Base-by-base conservation (phyloP, 2,113 vertebrate species). In the Notiomystis cincta region DNA sequence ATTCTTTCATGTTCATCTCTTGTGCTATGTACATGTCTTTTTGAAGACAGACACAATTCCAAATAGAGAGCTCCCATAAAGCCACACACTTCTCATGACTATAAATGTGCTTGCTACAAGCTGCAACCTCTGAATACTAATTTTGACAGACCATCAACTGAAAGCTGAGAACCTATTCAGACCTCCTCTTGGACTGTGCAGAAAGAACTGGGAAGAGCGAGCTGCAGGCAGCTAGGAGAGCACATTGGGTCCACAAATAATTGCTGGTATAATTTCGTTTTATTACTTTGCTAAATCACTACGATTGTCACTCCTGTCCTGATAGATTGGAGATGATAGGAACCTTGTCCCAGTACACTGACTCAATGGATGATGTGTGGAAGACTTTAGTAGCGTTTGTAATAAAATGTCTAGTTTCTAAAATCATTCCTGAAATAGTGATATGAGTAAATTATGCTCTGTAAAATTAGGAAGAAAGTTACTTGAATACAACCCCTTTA, bases 1-100 rank as follows among this genome's bases (percentile, higher is more conserved):
- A 64, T 75, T 75, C 78, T 83, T 95, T 90, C 78, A 19, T 91
- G 90, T 93, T 56, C 48, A 58, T 78, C 75, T 91, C 87, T 71
- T 65, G 62, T 88, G 82, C 79, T 82, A 22, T 38, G n/a, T 27
- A n/a, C 40, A 1, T 28, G 6, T 23, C 57, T 51, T 81, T 93
- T 21, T 77, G 67, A 77, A 86, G 77, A 45, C 38, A 47, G 73
- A 65, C 23, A 65, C 31, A 72, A 45, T 89, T 73, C 86, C 33
- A 37, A 86, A 48, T 9, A 45, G 31, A 91, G 76, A 82, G 84
- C 79, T 94, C 71, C 75, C 82, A 40, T 54, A 87, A 94, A 94
- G 15, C 38, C 64, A 28, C 12, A 0, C 62, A 66, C 56, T 84
- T 93, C 69, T 91, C 80, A 40, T 20, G 53, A 71, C 72, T 90